Evolutionary conservation across 64 coral and sea anemone genomes (phyloP).

Genomic region (Montipora sp.): DNA sequence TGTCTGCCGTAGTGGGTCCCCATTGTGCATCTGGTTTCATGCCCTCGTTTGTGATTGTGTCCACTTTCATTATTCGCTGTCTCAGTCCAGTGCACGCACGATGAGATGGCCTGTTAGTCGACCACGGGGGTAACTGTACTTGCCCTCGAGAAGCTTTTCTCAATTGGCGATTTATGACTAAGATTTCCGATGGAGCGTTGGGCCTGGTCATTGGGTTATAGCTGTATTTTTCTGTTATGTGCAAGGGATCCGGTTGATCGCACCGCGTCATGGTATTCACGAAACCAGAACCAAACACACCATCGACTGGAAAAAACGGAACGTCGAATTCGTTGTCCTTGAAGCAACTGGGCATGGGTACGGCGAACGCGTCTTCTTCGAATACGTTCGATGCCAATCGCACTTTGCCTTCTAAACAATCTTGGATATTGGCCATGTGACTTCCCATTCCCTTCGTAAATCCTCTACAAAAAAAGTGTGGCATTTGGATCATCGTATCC

Average conservation of each 20-base stretch:
- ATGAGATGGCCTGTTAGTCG: background rate
- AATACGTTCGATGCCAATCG: background rate
- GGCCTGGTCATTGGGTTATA: background rate
- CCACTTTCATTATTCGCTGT: background rate
- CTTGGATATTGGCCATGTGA: slow-evolving; percentile 8
- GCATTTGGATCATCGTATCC: background rate
- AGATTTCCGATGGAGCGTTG: background rate
- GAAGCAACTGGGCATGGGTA: background rate
- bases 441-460: background rate
- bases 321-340: background rate
- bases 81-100: background rate
- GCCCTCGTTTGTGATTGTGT: background rate
- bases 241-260: background rate
- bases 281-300: background rate
- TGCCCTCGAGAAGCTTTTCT: background rate
- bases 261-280: background rate
- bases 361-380: background rate
- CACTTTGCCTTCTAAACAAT: background rate
- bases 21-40: background rate
- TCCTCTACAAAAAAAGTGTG: background rate
- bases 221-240: background rate
- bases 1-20: background rate
- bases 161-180: background rate
- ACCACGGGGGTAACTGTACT: background rate
- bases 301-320: background rate